Conservation (phyloP, 92 coral and sea anemone genomes). For the Umimayanthus chanpuru region DNA sequence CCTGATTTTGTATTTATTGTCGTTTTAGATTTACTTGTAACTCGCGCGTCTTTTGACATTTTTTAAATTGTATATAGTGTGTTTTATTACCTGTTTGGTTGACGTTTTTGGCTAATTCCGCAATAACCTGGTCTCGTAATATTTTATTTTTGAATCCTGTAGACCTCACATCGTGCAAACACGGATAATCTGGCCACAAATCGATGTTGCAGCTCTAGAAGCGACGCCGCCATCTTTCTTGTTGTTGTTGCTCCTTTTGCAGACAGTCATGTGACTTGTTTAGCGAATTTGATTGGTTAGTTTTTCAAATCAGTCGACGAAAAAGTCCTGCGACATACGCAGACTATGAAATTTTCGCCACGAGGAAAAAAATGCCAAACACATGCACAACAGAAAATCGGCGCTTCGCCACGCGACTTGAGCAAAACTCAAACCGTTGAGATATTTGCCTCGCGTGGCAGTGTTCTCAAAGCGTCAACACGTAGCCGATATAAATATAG, state of each 20-base stretch:
- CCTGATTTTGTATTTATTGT: too few relatives aligned
- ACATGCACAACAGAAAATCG: too few relatives aligned
- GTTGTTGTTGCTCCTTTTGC: neutral
- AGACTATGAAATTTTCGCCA: neutral
- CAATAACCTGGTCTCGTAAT: too few relatives aligned
- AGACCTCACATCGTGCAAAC: too few relatives aligned
- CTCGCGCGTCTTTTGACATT: constrained; percentile 7
- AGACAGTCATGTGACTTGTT: constrained; percentile 22
- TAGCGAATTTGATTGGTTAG: constrained; percentile 2
- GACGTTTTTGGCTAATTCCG: neutral
- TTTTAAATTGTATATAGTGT: neutral
- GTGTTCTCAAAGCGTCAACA: too few relatives aligned
- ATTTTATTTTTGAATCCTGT: too few relatives aligned
- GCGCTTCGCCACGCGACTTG: too few relatives aligned
- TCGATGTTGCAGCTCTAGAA: too few relatives aligned
- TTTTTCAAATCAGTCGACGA: neutral
- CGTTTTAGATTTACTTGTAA: neutral
- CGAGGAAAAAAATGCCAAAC: neutral
- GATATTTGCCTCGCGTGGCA: too few relatives aligned
- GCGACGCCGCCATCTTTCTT: constrained; percentile 12
- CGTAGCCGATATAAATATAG: too few relatives aligned
- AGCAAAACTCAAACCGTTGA: too few relatives aligned
- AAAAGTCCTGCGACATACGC: constrained; percentile 1
- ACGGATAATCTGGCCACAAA: too few relatives aligned
- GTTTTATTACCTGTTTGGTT: constrained; percentile 16